Conservation (phyloP, 2,113 vertebrate genomes). For the Paralichthys olivaceus region DNA sequence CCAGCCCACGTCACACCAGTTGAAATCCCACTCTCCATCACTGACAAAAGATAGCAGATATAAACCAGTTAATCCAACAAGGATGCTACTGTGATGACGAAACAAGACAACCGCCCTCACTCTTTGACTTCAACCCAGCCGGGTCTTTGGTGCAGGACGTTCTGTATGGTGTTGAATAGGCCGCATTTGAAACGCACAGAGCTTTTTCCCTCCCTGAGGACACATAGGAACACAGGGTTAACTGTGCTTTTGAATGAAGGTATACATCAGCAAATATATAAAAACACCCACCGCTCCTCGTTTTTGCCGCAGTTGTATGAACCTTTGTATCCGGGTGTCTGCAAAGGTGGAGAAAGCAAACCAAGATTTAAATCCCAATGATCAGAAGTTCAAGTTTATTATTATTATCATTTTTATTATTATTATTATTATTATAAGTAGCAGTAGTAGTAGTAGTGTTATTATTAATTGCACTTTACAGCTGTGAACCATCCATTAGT, state of each 20-base stretch:
- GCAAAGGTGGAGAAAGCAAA: constrained; percentile 32
- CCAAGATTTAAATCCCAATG: not conserved
- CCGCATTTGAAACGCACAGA: constrained; percentile 87
- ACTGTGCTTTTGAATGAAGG: not conserved
- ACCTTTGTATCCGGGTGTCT: constrained; percentile 74
- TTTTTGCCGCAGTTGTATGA: constrained; percentile 65
- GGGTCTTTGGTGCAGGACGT: constrained; percentile 86
- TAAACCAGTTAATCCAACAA: not conserved
- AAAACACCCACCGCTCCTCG: constrained; percentile 77
- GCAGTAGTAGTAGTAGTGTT: no score
- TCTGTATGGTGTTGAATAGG: constrained; percentile 84
- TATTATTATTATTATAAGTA: not conserved
- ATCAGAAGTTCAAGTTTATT: not conserved
- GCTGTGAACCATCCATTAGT: no score
- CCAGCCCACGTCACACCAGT: constrained; percentile 92
- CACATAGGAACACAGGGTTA: constrained; percentile 25
- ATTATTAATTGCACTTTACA: no score
- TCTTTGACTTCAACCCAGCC: constrained; percentile 92
- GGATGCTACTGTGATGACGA: not conserved
- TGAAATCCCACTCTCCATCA: constrained; percentile 92
- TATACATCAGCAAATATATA: not conserved
- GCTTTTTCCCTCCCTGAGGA: constrained; percentile 82
- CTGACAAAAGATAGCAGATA: constrained; percentile 62
- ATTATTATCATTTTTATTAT: not conserved
- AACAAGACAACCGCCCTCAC: constrained; percentile 82